Base-by-base conservation (phyloP, 2,888 invertebrate genomes). In the Orchesellides sinensis region DNA sequence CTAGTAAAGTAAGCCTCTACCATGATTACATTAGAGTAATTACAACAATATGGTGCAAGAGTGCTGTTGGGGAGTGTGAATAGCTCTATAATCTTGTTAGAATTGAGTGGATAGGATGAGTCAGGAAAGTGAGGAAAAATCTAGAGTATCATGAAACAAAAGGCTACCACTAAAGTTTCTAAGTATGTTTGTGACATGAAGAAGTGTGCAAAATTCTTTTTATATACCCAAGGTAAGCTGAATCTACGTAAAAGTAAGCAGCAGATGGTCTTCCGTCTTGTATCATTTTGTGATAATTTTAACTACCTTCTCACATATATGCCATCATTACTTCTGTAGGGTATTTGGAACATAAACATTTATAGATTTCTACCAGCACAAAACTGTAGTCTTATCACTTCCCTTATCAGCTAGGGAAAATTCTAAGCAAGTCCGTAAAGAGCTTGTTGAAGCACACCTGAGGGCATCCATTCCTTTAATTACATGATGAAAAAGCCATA, bases 51-150 rank as follows among this genome's bases (percentile, higher is more conserved):
- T 61, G 29, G 68, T 49, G 21, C 45, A 29, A 4, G 61, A 29
- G 32, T 65, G 23, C 17, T 35, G n/a, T 45, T 54, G 40, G 19
- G 59, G 56, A 45, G 61, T 49, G 73, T 23, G 27, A 54, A 73
- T 61, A 47, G 49, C 61, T 73, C 23, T 59, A 47, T 73, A 73
- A 73, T 73, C 73, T 73, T 63, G 61, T 61, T 73, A 47, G 61
- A 21, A 73, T 29, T 27, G 45, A 23, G 73, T 32, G 61, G 32
- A 49, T 73, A 32, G 61, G 61, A 21, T 10, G 61, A 73, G 32
- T 17, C n/a, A 10, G 47, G 47, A 27, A 40, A 40, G n/a, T 40
- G 40, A 17, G 45, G 21, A 59, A 10, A 29, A 45, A 59, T 19
- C 56, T 12, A 56, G 27, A 8, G 56, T 8, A 6, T 4, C 14